Percentiles rank a stretch among this genome's conserved stretches.
Conservation (phyloP, 1,140 invertebrate species). For the Drosophila simulans region DNA sequence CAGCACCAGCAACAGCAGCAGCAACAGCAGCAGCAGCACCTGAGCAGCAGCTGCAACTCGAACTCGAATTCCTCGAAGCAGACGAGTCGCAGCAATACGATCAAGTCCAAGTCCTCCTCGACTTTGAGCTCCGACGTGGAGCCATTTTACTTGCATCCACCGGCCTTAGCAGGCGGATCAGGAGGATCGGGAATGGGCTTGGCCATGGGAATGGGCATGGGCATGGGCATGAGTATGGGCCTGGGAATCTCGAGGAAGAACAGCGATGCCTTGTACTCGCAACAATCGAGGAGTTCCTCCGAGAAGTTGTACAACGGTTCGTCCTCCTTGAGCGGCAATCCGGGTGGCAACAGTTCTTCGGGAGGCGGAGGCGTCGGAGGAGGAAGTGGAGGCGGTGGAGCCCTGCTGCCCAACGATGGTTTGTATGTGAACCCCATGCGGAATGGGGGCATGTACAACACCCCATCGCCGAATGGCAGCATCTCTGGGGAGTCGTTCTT, state of each 20-base stretch:
- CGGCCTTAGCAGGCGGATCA: constrained; percentile 70
- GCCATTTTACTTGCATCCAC: constrained; percentile 91
- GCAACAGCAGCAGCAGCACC: constrained; percentile 57
- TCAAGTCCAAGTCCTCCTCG: constrained; percentile 83
- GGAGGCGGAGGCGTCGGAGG: constrained; percentile 16
- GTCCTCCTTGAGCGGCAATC: constrained; percentile 20
- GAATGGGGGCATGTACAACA: constrained; percentile 78
- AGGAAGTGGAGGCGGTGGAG: constrained; percentile 14
- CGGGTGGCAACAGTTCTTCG: constrained; percentile 20
- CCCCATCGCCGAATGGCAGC: constrained; percentile 78
- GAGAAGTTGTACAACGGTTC: constrained; percentile 80
- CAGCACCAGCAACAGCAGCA: constrained; percentile 53
- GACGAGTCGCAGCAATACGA: constrained; percentile 80
- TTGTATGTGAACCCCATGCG: constrained; percentile 93
- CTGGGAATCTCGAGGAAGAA: constrained; percentile 64
- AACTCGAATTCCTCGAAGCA: constrained; percentile 84
- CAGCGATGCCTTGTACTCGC: constrained; percentile 72
- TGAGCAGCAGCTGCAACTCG: constrained; percentile 78
- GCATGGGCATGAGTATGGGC: constrained; percentile 32
- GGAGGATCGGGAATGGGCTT: constrained; percentile 22
- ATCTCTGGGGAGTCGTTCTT: constrained; percentile 91
- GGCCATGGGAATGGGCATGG: constrained; percentile 3
- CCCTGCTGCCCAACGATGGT: constrained; percentile 88
- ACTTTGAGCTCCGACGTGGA: constrained; percentile 85
- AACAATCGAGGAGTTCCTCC: constrained; percentile 79